Evolutionary conservation across 2,797 vertebrate genomes (phyloP).

Genomic region (Lateolabrax maculatus): DNA sequence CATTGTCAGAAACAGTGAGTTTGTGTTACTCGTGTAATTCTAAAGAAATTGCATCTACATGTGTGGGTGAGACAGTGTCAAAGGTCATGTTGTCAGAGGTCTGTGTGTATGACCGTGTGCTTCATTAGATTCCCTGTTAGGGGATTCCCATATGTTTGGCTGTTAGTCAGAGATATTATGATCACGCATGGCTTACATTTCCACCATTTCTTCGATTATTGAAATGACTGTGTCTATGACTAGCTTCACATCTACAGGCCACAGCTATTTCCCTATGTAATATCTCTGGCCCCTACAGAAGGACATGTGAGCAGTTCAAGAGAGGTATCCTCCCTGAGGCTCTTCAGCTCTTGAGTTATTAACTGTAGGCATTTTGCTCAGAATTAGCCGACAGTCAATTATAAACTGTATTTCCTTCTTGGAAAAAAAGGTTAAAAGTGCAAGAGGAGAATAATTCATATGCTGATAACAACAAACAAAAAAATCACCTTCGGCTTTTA

Average conservation of each 20-base stretch:
- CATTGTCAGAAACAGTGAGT: neutral
- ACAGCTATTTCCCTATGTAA: conserved; percentile 53
- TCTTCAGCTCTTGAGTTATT: neutral
- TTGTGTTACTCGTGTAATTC: conserved; percentile 1
- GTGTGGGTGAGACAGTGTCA: neutral
- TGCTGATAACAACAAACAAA: neutral
- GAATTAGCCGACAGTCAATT: neutral
- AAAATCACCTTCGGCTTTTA: neutral
- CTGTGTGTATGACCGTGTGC: neutral
- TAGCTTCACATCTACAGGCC: conserved; percentile 25
- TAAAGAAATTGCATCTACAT: neutral
- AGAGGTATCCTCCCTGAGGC: neutral
- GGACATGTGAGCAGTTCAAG: neutral
- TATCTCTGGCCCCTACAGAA: conserved; percentile 58
- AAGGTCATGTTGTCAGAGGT: neutral
- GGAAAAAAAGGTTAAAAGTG: neutral
- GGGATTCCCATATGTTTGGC: neutral
- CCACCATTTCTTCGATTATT: neutral
- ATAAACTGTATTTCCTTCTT: neutral
- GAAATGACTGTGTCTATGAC: neutral
- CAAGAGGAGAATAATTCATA: neutral
- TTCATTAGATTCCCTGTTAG: neutral
- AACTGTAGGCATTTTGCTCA: conserved; percentile 2
- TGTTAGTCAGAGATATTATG: neutral
- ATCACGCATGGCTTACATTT: conserved; percentile 18